These are phyloP conservation scores for Camelus bactrianus DNA, from an alignment of 2,113 vertebrate species.

Conservation along the genomic window DNA sequence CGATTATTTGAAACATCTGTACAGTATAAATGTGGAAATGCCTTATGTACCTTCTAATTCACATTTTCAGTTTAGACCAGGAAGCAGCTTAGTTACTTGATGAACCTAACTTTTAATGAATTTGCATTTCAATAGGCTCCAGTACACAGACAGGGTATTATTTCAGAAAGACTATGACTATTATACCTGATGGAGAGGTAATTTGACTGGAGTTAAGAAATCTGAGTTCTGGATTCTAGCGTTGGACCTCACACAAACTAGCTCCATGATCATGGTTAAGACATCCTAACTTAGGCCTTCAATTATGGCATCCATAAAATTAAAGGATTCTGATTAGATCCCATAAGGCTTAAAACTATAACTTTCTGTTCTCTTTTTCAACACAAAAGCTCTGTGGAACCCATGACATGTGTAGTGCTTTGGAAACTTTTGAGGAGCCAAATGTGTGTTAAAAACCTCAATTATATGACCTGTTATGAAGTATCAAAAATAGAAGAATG, in stretches of 20 bases:
- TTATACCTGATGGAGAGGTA: background rate
- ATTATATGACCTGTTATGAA: background rate
- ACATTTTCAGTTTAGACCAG: background rate
- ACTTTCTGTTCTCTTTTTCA: background rate
- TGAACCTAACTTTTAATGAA: slow-evolving; percentile 16
- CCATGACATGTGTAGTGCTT: background rate
- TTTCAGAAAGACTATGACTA: background rate
- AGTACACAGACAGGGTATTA: background rate
- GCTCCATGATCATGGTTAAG: background rate
- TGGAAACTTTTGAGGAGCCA: background rate
- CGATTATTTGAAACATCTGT: slow-evolving; percentile 61
- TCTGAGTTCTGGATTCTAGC: background rate
- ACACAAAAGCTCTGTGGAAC: background rate
- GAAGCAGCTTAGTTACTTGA: background rate
- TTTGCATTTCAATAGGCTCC: background rate
- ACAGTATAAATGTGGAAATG: slow-evolving; percentile 10
- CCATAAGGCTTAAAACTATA: background rate
- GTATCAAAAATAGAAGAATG: background rate
- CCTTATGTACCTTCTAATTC: background rate
- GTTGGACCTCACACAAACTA: background rate
- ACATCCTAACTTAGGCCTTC: background rate
- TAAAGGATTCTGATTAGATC: background rate
- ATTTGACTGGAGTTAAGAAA: background rate
- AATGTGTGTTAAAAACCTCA: background rate
- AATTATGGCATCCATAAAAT: background rate